Conservation (phyloP, 2,888 invertebrate species). For the Drosophila lacicola region DNA sequence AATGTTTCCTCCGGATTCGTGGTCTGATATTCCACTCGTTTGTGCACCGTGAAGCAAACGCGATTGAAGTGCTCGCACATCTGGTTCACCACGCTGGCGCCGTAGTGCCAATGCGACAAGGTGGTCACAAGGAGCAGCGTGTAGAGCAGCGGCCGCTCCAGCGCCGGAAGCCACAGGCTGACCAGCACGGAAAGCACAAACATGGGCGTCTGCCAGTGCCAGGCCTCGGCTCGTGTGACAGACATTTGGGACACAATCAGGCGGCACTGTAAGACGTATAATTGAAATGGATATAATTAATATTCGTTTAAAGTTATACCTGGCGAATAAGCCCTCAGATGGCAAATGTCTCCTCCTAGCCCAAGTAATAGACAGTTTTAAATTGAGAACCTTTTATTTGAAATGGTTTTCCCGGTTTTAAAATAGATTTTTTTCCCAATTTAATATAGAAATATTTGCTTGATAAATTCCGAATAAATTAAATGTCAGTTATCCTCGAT, state of each 20-base stretch:
- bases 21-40: constrained; percentile 30
- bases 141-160: constrained; percentile 90
- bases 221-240: constrained; percentile 94
- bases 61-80: constrained; percentile 98
- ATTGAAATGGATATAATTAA: constrained; percentile 14
- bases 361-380: no score
- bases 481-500: no score
- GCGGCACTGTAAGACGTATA: constrained; percentile 90
- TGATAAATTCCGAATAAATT: no score
- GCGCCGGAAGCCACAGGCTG: constrained; percentile 82
- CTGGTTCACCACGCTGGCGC: constrained; percentile 96
- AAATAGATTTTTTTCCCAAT: no score
- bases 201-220: constrained; percentile 85
- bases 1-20: background rate
- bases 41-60: constrained; percentile 88
- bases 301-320: no score
- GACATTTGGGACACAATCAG: constrained; percentile 99
- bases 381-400: no score
- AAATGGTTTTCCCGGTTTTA: no score
- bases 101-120: constrained; percentile 95
- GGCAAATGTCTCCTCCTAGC: no score
- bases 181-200: constrained; percentile 76
- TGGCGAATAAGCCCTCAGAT: no score
- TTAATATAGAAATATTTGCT: no score
- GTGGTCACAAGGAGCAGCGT: constrained; percentile 90